Evolutionary conservation across 2,888 invertebrate genomes (phyloP), one percentile per base, ranked within the genome.

Genomic region (Cataglyphis rosenhaueri): DNA sequence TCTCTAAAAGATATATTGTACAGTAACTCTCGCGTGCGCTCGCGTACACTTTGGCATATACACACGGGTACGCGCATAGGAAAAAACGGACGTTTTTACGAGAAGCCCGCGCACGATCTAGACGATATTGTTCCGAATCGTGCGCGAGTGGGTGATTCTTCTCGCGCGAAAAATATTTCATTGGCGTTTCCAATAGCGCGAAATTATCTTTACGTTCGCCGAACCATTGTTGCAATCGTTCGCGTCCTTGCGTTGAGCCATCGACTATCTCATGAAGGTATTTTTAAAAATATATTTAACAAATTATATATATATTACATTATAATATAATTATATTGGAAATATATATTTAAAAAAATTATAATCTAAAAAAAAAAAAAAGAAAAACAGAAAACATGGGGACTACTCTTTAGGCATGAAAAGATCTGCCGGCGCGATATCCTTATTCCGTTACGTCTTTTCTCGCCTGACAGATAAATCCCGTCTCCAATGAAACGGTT

Each of bases 81-180:
- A 52, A 71, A 85, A 93, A 92, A 92, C 92, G 90, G 92, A 92
- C 91, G 94, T 94, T 94, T 94, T 94, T 94, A 94, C 92, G 94
- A 94, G 93, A 92, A 92, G 92, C 92, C 90, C 91, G 92, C 62
- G 82, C 82, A 85, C 71, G 87, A 88, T 87, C 79, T 85, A 29
- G 81, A 57, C 81, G 70, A 86, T 86, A 86, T 79, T 76, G 66
- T 66, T 18, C 74, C 81, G 75, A 65, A 75, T 55, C 29, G 38
- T 52, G 61, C 29, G 38, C 52, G 62, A 44, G 61, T 74, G 52
- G 84, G 76, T 29, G 81, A 81, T 86, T 79, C 76, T 86, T 83
- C 84, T 84, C 79, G 85, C 78, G 87, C 84, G 85, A 81, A 18
- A 48, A 88, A 88, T 85, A 82, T 88, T 88, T 82, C 81, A 88